Conservation (phyloP, 37 sponge, comb jelly and placozoan genomes). For the Chondrilla cf. caribensis region DNA sequence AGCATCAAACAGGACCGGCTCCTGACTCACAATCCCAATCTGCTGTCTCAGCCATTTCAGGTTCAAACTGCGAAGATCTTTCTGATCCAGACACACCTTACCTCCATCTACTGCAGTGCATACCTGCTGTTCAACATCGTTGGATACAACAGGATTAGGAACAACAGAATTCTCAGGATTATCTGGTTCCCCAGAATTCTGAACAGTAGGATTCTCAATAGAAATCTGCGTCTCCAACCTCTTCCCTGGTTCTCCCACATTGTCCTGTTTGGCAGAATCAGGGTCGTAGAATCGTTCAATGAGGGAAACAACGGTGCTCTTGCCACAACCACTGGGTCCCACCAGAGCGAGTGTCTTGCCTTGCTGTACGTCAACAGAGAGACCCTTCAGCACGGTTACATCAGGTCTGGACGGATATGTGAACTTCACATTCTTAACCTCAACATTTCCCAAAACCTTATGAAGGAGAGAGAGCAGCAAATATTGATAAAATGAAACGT, state of each 20-base stretch:
- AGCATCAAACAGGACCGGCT: constrained; percentile 86
- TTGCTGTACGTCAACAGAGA: constrained; percentile 55
- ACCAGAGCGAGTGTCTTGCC: constrained; percentile 97
- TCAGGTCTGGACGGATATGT: constrained; percentile 89
- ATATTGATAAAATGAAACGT: no score
- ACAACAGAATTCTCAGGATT: no score
- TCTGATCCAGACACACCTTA: constrained; percentile 48
- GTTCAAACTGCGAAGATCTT: constrained; percentile 74
- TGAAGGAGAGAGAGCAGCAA: constrained; percentile 1
- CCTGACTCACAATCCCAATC: constrained; percentile 94
- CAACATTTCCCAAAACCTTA: constrained; percentile 48
- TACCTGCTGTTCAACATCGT: no score
- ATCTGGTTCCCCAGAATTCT: no score
- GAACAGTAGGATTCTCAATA: no score
- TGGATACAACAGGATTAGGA: no score
- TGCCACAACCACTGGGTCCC: constrained; percentile 98
- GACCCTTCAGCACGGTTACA: constrained; percentile 75
- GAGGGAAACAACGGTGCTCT: constrained; percentile 95
- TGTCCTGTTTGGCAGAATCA: no score
- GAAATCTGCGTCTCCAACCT: no score
- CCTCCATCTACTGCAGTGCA: no score
- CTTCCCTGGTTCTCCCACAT: constrained; percentile 38
- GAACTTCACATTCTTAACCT: constrained; percentile 72
- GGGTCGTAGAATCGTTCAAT: constrained; percentile 95
- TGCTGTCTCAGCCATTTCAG: constrained; percentile 80